These are phyloP conservation scores for Pseudochirops cupreus DNA, from an alignment of 2,797 vertebrate species.

Conservation along the genomic window DNA sequence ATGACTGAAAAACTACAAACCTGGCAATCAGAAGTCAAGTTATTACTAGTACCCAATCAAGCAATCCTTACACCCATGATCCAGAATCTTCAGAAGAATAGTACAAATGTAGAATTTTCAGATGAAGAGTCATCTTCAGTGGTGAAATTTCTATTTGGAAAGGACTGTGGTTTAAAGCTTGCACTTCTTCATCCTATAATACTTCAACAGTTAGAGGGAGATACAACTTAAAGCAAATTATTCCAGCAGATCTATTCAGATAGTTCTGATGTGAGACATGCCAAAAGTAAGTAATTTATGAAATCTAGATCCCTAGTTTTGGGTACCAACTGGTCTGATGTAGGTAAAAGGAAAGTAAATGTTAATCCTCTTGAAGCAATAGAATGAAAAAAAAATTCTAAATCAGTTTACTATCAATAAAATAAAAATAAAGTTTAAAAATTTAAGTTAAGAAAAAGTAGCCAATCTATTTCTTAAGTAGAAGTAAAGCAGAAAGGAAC, in stretches of 20 bases:
- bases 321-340: conserved; percentile 95
- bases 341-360: conserved; percentile 92
- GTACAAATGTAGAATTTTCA: neutral
- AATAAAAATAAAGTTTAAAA: neutral
- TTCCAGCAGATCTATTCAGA: neutral
- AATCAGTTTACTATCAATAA: conserved; percentile 42
- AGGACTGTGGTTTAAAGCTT: neutral
- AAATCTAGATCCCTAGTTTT: conserved; percentile 95
- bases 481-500: neutral
- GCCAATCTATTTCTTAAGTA: neutral
- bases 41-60: neutral
- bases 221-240: neutral
- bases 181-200: neutral
- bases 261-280: neutral
- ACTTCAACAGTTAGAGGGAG: neutral
- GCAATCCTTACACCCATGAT: neutral
- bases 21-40: neutral
- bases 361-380: conserved; percentile 92
- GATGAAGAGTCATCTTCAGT: neutral
- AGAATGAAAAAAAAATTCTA: conserved; percentile 92
- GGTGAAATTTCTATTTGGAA: neutral
- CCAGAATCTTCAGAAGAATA: neutral
- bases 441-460: neutral
- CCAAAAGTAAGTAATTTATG: conserved; percentile 79
- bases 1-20: neutral